Conservation (phyloP, 1,140 invertebrate genomes). For the Gonioctena quinquepunctata region DNA sequence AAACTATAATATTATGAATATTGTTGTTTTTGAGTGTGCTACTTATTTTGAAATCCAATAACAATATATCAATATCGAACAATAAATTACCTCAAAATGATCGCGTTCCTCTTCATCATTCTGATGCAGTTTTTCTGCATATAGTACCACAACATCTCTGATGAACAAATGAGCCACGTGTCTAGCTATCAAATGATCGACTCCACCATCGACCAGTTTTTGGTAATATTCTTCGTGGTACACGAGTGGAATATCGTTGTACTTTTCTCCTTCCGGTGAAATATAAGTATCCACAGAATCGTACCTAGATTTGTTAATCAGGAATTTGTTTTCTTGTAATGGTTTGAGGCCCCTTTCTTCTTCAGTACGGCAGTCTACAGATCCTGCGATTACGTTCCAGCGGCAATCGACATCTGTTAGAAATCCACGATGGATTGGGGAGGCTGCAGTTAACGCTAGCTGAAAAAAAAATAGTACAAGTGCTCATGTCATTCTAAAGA, state of each 20-base stretch:
- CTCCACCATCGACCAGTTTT: slow-evolving; percentile 80
- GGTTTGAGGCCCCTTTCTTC: slow-evolving; percentile 89
- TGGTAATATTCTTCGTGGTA: slow-evolving; percentile 85
- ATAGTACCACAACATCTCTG: slow-evolving; percentile 93
- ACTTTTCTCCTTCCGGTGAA: slow-evolving; percentile 82
- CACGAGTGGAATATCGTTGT: slow-evolving; percentile 89
- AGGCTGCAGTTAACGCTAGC: slow-evolving; percentile 94
- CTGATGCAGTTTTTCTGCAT: slow-evolving; percentile 94
- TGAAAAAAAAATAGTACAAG: slow-evolving; percentile 53
- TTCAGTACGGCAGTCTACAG: slow-evolving; percentile 93
- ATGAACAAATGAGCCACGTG: slow-evolving; percentile 99
- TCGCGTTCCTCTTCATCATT: slow-evolving; percentile 94
- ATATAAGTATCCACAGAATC: slow-evolving; percentile 98
- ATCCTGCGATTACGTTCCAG: slow-evolving; percentile 93
- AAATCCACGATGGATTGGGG: slow-evolving; percentile 91
- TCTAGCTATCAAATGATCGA: slow-evolving; percentile 88
- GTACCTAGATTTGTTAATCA: slow-evolving; percentile 95
- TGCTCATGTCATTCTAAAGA: no score
- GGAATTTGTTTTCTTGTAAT: slow-evolving; percentile 76
- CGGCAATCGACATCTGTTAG: slow-evolving; percentile 95
- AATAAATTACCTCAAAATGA: slow-evolving; percentile 99
- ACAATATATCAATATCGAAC: no score
- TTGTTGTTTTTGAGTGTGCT: no score
- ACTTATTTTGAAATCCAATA: no score
- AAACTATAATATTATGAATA: no score